Base-by-base conservation (phyloP, 2,888 invertebrate species). In the Xestia rhomboidea region DNA sequence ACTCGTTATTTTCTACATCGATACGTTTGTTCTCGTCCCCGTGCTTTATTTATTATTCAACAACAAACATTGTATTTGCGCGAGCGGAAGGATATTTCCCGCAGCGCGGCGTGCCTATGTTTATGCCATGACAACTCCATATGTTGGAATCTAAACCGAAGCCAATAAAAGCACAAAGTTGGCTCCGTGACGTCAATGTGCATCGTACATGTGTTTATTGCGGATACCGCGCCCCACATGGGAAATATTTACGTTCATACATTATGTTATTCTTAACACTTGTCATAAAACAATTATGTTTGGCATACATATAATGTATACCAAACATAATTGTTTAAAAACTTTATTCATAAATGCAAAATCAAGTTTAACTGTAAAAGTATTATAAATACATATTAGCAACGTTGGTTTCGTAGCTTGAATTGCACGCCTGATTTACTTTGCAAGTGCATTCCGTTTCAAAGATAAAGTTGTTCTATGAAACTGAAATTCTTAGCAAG, bases 51-150 rank as follows among this genome's bases (percentile, higher is more conserved):
- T 82, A 84, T 85, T 83, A 85, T 85, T 83, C 68, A 77, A 72
- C 81, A 73, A 73, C 71, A 82, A 70, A 84, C 69, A 86, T 68
- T 74, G 41, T 72, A 84, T 85, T 82, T 77, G 79, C 83, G 82
- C 83, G 82, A 88, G 89, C 88, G 89, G 90, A 91, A 92, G 91
- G 90, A 92, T 85, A 84, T 82, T 91, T 90, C 88, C 87, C 87
- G 75, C 64, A 18, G 78, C 57, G 80, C 70, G 87, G 71, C n/a
- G 18, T 82, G 78, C 75, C 80, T 81, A 81, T 89, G 83, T 87
- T 89, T 88, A 81, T 81, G 82, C 80, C 87, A 81, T 82, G 86
- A 86, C 84, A 84, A 84, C 82, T 80, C 77, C 80, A 81, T 82
- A 73, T 85, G 84, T 77, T 85, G 77, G 70, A 76, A 76, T 79